These are phyloP conservation scores for Platysteira castanea DNA, from an alignment of 2,113 vertebrate genomes.

Conservation along the genomic window DNA sequence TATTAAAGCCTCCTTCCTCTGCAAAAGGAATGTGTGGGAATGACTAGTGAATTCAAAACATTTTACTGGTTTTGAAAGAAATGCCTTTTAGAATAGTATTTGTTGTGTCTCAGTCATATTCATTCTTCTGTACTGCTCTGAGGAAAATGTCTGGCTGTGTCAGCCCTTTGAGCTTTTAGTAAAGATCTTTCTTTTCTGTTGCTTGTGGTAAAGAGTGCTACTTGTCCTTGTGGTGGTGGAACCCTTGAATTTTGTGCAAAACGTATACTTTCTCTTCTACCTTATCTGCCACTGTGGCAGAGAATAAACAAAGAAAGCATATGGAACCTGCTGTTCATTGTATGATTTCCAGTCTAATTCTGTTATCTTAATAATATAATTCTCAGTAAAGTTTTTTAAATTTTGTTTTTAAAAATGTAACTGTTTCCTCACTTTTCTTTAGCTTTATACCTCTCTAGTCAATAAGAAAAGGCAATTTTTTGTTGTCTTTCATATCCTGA, in stretches of 20 bases:
- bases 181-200: neutral
- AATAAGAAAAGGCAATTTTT: neutral
- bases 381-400: neutral
- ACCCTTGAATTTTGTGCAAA: neutral
- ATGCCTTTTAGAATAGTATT: neutral
- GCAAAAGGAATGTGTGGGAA: neutral
- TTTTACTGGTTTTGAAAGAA: neutral
- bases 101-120: neutral
- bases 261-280: neutral
- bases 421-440: neutral
- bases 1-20: constrained; percentile 34
- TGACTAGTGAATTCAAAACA: neutral
- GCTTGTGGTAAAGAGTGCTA: neutral
- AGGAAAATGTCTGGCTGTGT: neutral
- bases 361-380: neutral
- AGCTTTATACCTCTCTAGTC: neutral
- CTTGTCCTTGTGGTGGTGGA: neutral
- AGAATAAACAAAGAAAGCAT: neutral
- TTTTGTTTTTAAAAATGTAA: neutral
- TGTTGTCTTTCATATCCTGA: neutral
- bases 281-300: neutral
- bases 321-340: neutral
- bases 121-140: neutral
- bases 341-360: neutral
- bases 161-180: neutral